Percentiles rank a stretch among this genome's conserved stretches.
Evolutionary conservation across 1,140 invertebrate genomes (phyloP).

Genomic region (Drosophila erecta): DNA sequence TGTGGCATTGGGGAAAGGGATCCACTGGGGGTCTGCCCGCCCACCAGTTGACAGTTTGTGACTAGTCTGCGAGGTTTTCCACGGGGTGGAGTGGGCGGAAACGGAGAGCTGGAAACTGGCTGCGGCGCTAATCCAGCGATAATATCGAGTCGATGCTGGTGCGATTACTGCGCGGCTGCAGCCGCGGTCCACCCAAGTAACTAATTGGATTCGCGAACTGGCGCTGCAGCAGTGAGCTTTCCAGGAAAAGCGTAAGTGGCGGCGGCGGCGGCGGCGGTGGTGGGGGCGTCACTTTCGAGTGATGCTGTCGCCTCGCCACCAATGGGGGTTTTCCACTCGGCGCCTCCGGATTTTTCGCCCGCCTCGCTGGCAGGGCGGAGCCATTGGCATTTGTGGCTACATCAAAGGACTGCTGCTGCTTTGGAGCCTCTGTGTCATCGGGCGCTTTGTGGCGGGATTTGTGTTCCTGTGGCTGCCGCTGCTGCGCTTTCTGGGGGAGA

Average conservation of each 20-base stretch:
- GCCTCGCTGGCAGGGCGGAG: conserved; percentile 14
- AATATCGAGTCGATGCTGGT: conserved; percentile 89
- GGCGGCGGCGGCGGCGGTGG: conserved; percentile 33
- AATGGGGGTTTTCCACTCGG: conserved; percentile 7
- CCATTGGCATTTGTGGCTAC: conserved; percentile 62
- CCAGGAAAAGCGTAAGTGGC: conserved; percentile 58
- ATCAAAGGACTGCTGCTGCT: conserved; percentile 61
- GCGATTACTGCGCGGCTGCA: conserved; percentile 85
- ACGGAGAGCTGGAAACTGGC: conserved; percentile 6
- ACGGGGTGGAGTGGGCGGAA: not conserved
- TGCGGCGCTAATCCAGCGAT: conserved; percentile 87
- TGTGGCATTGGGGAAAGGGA: conserved; percentile 20
- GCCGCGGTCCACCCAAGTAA: conserved; percentile 88
- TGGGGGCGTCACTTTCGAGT: conserved; percentile 27
- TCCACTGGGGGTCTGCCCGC: conserved; percentile 13
- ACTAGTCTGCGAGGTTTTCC: conserved; percentile 35
- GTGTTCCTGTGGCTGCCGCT: conserved; percentile 44
- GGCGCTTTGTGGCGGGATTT: conserved; percentile 75
- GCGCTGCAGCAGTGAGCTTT: conserved; percentile 84
- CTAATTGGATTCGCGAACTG: conserved; percentile 90
- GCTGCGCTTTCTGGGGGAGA: conserved; percentile 61
- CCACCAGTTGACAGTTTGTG: conserved; percentile 40
- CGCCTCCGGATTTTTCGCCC: conserved; percentile 7
- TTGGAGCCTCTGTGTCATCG: conserved; percentile 61
- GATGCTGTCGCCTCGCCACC: conserved; percentile 23